Evolutionary conservation across 2,797 vertebrate genomes (phyloP).

Genomic region (Poliocrania exsul): DNA sequence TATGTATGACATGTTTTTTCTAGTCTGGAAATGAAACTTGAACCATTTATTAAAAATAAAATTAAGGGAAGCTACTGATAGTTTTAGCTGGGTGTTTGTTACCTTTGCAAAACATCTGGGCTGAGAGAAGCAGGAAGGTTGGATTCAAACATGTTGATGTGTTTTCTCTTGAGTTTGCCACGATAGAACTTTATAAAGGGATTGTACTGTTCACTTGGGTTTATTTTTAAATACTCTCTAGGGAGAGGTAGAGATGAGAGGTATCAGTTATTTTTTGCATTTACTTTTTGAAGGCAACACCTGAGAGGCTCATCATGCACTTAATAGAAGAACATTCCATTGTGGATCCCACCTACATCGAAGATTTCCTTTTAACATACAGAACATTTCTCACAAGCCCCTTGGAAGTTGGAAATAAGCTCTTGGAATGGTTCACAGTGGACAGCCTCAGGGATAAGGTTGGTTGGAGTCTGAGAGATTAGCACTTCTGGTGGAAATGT

Average conservation of each 20-base stretch:
- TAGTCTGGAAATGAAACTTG: neutral
- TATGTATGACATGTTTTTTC: neutral
- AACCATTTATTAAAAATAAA: neutral
- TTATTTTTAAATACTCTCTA: neutral
- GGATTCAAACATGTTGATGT: neutral
- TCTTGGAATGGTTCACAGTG: constrained; percentile 94
- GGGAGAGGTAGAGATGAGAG: neutral
- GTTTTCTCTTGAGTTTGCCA: neutral
- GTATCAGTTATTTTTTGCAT: neutral
- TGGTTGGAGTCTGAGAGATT: constrained; percentile 46
- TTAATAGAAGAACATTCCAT: constrained; percentile 97
- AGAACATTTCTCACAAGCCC: constrained; percentile 93
- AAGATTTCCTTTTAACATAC: constrained; percentile 95
- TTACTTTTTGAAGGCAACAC: constrained; percentile 86
- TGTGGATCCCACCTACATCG: constrained; percentile 96
- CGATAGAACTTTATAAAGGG: neutral
- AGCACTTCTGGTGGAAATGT: neutral
- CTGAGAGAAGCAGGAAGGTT: neutral
- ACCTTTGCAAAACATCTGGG: neutral
- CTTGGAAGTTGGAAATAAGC: constrained; percentile 91
- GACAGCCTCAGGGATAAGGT: constrained; percentile 94
- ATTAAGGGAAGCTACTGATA: neutral
- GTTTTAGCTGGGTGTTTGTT: neutral
- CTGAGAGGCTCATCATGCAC: constrained; percentile 94
- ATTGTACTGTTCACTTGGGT: fast-evolving